phyloP scores from a whole-genome alignment of 2,888 invertebrate genomes.

The Strigamia transsilvanica region DNA sequence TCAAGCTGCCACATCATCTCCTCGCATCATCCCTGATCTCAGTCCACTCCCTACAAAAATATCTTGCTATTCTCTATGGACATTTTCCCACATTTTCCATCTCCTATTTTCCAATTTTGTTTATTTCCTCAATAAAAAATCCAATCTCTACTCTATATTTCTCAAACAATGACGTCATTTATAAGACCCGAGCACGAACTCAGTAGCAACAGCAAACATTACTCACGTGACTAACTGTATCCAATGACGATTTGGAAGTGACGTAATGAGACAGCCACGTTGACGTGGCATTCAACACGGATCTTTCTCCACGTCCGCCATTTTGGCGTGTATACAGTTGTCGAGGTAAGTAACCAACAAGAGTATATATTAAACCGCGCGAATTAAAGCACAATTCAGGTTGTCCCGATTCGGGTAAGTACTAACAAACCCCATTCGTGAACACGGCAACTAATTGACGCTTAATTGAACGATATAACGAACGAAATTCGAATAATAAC shows the following conservation, averaged over 20 bases:
- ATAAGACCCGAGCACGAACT: not conserved
- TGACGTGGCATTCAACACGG: conserved; percentile 51
- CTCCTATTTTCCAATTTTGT: too few relatives aligned
- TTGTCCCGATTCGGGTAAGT: not conserved
- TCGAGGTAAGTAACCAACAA: not conserved
- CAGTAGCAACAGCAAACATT: not conserved
- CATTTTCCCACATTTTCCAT: too few relatives aligned
- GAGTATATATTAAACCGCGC: not conserved
- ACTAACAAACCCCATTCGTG: not conserved
- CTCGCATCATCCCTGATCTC: too few relatives aligned
- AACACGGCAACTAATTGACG: not conserved
- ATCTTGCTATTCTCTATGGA: too few relatives aligned
- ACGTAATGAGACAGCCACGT: conserved; percentile 31
- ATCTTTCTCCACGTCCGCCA: conserved; percentile 53
- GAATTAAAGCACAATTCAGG: not conserved
- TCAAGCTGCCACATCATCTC: too few relatives aligned
- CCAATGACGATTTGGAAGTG: not conserved
- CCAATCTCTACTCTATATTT: too few relatives aligned
- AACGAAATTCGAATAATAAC: conserved; percentile 18
- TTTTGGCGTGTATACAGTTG: conserved; percentile 50
- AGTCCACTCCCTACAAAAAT: too few relatives aligned
- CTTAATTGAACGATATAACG: not conserved
- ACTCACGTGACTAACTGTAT: not conserved
- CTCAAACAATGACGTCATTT: not conserved
- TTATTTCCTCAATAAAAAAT: too few relatives aligned